Percentiles rank a stretch among this genome's conserved stretches.
phyloP scores from a whole-genome alignment of 1,140 invertebrate genomes.

The Popillia japonica region DNA sequence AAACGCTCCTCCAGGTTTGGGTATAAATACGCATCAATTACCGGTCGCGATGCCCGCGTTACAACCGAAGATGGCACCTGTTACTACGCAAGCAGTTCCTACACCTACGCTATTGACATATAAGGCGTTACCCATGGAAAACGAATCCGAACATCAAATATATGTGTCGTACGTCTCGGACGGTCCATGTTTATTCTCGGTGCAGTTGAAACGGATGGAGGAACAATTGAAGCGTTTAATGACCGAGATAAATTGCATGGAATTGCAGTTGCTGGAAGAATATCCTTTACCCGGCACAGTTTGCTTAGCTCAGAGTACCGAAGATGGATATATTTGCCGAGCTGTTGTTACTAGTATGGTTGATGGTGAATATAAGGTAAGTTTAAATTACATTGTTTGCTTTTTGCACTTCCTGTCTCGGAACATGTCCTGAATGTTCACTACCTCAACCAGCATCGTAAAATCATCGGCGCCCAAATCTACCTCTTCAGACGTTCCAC shows the following conservation, averaged over 20 bases:
- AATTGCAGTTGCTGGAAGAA: conserved; percentile 67
- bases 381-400: background rate
- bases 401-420: no score
- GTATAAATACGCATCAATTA: background rate
- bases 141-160: conserved; percentile 69
- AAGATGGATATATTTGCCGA: conserved; percentile 72
- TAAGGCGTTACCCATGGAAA: conserved; percentile 67
- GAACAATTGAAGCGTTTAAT: conserved; percentile 70
- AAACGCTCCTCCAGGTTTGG: background rate
- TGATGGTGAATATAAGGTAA: conserved; percentile 61
- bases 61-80: background rate
- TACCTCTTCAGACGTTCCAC: no score
- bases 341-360: conserved; percentile 76
- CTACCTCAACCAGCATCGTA: no score
- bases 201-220: conserved; percentile 70
- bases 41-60: background rate
- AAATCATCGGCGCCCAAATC: no score
- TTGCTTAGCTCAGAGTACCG: conserved; percentile 73
- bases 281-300: conserved; percentile 74
- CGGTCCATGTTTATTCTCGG: conserved; percentile 76
- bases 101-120: conserved; percentile 60
- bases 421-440: no score
- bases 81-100: background rate
- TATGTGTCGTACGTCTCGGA: conserved; percentile 78
- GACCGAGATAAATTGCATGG: conserved; percentile 69